phyloP scores from a whole-genome alignment of 2,797 vertebrate species.

The Periophthalmus magnuspinnatus region DNA sequence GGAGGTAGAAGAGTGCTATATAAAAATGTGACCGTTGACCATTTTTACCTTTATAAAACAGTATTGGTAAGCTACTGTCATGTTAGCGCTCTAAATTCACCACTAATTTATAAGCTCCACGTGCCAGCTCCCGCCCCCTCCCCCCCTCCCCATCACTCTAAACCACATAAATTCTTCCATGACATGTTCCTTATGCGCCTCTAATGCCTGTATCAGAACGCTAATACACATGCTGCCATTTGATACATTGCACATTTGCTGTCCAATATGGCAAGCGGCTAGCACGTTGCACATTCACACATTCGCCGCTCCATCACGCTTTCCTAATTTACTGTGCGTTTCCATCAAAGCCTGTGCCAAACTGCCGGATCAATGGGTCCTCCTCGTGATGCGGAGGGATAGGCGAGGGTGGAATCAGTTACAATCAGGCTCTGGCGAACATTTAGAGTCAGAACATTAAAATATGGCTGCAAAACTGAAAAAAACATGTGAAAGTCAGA shows the following conservation, averaged over 20 bases:
- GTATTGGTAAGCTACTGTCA: neutral
- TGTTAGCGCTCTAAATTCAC: neutral
- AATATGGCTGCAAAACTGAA: slow-evolving; percentile 55
- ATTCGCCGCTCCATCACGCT: slow-evolving; percentile 56
- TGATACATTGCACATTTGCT: slow-evolving; percentile 48
- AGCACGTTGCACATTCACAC: slow-evolving; percentile 42
- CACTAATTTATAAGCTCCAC: neutral
- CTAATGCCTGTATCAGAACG: slow-evolving; percentile 20
- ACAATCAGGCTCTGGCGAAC: slow-evolving; percentile 55
- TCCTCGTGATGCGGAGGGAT: slow-evolving; percentile 64
- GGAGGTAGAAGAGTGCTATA: too few relatives aligned
- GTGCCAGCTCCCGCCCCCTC: neutral
- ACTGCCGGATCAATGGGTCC: slow-evolving; percentile 56
- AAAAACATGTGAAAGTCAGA: slow-evolving; percentile 21
- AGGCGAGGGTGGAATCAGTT: slow-evolving; percentile 55
- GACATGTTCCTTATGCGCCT: slow-evolving; percentile 17
- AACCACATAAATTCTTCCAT: slow-evolving; percentile 7
- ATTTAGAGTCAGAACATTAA: slow-evolving; percentile 58
- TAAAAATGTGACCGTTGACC: too few relatives aligned
- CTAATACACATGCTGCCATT: slow-evolving; percentile 32
- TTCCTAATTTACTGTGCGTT: slow-evolving; percentile 62
- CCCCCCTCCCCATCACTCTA: neutral
- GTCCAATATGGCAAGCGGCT: neutral
- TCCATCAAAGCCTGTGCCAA: slow-evolving; percentile 57
- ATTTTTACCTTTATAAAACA: too few relatives aligned